phyloP scores from a whole-genome alignment of 2,113 vertebrate species.

The Heterotis niloticus region DNA sequence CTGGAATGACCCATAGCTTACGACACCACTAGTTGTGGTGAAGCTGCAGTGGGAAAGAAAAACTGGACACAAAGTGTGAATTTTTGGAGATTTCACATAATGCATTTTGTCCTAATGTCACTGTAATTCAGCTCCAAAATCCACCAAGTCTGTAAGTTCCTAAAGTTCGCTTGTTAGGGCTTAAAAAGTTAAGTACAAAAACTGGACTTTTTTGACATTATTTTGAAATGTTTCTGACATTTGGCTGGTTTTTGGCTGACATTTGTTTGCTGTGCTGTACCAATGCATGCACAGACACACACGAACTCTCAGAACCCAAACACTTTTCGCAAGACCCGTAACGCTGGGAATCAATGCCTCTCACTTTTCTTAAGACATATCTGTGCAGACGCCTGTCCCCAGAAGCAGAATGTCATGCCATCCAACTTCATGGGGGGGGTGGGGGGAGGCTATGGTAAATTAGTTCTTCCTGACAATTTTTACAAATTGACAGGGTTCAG shows the following conservation, averaged over 20 bases:
- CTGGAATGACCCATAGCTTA: constrained; percentile 36
- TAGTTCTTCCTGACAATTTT: constrained; percentile 57
- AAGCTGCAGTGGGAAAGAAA: background rate
- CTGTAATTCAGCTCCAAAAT: background rate
- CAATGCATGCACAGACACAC: constrained; percentile 6
- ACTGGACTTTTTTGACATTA: no score
- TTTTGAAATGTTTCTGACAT: no score
- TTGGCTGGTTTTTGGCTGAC: no score
- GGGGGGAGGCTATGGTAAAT: constrained; percentile 30
- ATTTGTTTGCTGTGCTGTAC: no score
- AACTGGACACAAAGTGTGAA: background rate
- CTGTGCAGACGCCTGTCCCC: constrained; percentile 3
- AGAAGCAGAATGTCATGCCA: background rate
- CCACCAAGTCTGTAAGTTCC: background rate
- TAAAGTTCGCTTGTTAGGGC: background rate
- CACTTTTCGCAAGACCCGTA: background rate
- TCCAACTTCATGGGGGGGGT: background rate
- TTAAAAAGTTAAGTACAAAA: no score
- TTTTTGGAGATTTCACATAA: background rate
- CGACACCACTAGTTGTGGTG: constrained; percentile 21
- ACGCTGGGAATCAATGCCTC: no score
- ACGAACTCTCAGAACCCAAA: constrained; percentile 11
- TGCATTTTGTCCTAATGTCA: background rate
- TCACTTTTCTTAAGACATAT: background rate
- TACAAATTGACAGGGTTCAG: constrained; percentile 52